phyloP scores from a whole-genome alignment of 1,140 invertebrate species.

The Nephila pilipes region DNA sequence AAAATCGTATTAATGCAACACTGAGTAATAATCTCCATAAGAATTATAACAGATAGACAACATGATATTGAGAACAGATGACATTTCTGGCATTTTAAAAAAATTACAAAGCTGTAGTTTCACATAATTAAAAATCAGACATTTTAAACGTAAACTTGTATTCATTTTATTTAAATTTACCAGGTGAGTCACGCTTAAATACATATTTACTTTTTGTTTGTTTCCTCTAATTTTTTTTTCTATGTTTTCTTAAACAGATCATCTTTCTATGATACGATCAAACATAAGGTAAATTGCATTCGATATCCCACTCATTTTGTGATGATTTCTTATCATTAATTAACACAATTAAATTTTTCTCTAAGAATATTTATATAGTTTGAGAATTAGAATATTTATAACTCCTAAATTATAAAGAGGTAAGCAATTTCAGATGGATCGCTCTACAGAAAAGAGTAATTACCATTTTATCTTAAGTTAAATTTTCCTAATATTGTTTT shows the following conservation, averaged over 20 bases:
- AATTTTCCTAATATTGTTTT: no score
- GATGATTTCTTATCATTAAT: no score
- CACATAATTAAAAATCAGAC: no score
- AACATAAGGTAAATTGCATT: not conserved
- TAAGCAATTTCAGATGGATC: not conserved
- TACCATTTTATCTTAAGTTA: no score
- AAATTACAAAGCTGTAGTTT: no score
- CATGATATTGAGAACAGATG: no score
- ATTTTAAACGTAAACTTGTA: no score
- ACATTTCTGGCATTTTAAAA: no score
- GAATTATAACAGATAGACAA: no score
- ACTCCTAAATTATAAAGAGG: not conserved
- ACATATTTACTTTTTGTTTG: not conserved
- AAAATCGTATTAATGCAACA: no score
- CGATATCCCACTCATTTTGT: not conserved
- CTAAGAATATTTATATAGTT: not conserved
- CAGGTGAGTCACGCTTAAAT: not conserved
- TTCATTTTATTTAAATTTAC: not conserved
- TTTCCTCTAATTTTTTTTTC: not conserved
- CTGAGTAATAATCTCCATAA: no score
- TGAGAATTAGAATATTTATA: not conserved
- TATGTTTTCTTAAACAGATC: not conserved
- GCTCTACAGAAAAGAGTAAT: not conserved
- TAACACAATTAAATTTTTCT: not conserved
- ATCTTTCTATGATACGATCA: not conserved